Percentiles rank a stretch among this genome's conserved stretches.
These are phyloP conservation scores for Cordilura impudica DNA, from an alignment of 2,888 invertebrate species.

Conservation along the genomic window DNA sequence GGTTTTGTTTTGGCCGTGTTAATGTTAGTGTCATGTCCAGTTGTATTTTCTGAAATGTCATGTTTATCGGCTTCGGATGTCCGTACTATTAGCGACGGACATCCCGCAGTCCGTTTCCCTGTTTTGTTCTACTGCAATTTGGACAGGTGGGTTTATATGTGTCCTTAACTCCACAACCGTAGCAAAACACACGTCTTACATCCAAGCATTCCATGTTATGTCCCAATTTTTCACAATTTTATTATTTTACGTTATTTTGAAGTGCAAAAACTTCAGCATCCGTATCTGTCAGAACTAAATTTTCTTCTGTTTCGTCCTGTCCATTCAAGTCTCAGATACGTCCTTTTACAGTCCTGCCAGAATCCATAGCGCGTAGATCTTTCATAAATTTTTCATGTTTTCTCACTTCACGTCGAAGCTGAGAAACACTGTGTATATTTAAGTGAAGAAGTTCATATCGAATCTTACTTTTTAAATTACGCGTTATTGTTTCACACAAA, in stretches of 20 bases:
- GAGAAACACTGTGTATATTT: not conserved
- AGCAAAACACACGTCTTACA: not conserved
- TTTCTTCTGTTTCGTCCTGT: too few relatives aligned
- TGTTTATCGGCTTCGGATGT: too few relatives aligned
- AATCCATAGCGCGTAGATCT: not conserved
- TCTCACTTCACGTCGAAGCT: not conserved
- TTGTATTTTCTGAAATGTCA: too few relatives aligned
- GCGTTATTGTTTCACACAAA: too few relatives aligned
- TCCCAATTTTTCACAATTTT: not conserved
- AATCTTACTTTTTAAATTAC: not conserved
- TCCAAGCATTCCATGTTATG: not conserved
- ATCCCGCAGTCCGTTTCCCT: slow-evolving; percentile 20
- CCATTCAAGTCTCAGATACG: not conserved
- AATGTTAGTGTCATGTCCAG: too few relatives aligned
- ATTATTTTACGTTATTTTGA: not conserved
- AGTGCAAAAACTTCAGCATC: not conserved
- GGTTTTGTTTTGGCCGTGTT: too few relatives aligned
- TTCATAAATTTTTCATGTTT: slow-evolving; percentile 19
- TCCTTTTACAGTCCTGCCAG: not conserved
- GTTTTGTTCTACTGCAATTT: not conserved
- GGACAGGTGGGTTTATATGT: slow-evolving; percentile 6
- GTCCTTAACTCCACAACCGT: slow-evolving; percentile 2
- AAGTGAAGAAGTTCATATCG: slow-evolving; percentile 5
- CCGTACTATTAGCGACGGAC: slow-evolving; percentile 5
- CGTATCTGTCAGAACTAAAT: not conserved